Conservation (phyloP, 2,797 vertebrate genomes). For the Lerista edwardsae region DNA sequence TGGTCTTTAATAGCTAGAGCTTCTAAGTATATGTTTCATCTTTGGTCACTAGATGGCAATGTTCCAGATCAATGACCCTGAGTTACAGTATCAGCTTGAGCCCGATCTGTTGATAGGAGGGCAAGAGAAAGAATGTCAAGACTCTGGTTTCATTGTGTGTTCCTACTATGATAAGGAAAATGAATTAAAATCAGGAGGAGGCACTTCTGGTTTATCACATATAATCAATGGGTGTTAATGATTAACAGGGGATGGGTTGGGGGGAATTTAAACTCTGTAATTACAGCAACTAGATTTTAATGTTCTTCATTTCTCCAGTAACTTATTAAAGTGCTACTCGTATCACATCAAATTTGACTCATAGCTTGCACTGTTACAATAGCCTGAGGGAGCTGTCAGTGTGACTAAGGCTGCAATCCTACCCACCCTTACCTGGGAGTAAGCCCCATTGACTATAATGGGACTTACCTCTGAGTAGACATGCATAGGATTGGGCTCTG, state of each 20-base stretch:
- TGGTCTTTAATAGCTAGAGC: neutral
- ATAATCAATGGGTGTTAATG: neutral
- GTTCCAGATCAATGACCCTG: neutral
- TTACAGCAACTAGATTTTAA: constrained; percentile 10
- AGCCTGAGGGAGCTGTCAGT: constrained; percentile 48
- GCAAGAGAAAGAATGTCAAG: neutral
- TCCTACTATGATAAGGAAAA: constrained; percentile 2
- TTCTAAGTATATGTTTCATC: accelerated
- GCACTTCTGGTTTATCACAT: neutral
- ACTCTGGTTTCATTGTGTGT: neutral
- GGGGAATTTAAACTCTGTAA: neutral
- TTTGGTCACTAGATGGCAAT: neutral
- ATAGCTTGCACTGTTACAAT: constrained; percentile 55
- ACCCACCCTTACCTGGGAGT: too few species aligned
- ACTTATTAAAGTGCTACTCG: constrained; percentile 40
- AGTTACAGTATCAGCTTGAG: neutral
- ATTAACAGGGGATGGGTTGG: neutral
- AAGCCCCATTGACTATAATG: too few species aligned
- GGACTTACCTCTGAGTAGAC: too few species aligned
- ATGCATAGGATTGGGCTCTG: too few species aligned
- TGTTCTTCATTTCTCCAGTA: constrained; percentile 45
- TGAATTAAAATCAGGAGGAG: neutral
- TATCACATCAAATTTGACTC: too few species aligned
- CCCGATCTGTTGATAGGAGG: neutral
- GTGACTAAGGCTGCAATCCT: too few species aligned